Evolutionary conservation across 2,113 vertebrate species (phyloP).

Genomic region (Steatornis caripensis): DNA sequence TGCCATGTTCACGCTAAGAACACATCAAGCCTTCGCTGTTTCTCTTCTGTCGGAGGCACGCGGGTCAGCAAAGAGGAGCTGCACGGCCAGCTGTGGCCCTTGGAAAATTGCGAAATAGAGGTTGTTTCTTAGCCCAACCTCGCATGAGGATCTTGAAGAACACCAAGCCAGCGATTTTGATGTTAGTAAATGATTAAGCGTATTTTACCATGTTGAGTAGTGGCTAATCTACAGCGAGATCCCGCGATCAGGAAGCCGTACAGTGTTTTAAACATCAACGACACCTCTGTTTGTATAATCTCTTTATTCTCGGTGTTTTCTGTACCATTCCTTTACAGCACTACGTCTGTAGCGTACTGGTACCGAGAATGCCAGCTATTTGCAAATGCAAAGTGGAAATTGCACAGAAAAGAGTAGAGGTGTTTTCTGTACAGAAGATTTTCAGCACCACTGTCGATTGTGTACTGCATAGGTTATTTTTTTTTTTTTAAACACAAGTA

Average conservation of each 20-base stretch:
- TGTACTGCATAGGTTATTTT: neutral
- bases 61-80: neutral
- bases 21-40: neutral
- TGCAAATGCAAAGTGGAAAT: neutral
- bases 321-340: neutral
- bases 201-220: neutral
- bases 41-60: neutral
- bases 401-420: neutral
- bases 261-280: neutral
- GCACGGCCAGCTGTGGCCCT: neutral
- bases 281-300: neutral
- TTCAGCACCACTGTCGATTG: neutral
- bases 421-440: neutral
- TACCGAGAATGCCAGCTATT: too few species aligned
- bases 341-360: rapidly evolving
- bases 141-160: neutral
- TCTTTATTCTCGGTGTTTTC: neutral
- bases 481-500: neutral
- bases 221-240: neutral
- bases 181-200: neutral
- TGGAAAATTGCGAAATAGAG: neutral
- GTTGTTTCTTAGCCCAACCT: neutral
- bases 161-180: neutral
- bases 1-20: neutral
- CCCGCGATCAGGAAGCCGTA: neutral